Percentiles rank a stretch among this genome's conserved stretches.
Evolutionary conservation across 1,140 invertebrate species (phyloP).

Genomic region (Ceratosolen solmsi): DNA sequence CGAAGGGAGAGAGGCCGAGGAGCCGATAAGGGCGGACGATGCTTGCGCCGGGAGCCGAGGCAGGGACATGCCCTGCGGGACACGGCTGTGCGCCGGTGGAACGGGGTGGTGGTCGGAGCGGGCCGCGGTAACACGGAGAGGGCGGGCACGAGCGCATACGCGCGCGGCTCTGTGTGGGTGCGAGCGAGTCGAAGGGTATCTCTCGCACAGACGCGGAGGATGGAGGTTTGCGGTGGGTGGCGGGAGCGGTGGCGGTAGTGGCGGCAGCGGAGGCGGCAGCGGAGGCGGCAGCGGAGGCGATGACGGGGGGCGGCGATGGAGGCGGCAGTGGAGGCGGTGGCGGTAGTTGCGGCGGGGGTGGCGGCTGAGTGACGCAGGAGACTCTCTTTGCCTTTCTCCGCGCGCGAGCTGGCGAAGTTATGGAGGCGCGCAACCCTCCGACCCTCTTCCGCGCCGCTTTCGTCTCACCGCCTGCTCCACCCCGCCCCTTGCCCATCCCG

Average conservation of each 20-base stretch:
- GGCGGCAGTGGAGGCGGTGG: too few species aligned
- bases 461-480: slow-evolving; percentile 37
- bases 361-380: slow-evolving; percentile 53
- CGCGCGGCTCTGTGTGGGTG: slow-evolving; percentile 14
- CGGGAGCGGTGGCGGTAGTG: slow-evolving; percentile 18
- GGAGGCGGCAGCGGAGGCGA: too few species aligned
- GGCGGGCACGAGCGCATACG: slow-evolving; percentile 60
- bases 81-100: slow-evolving; percentile 63
- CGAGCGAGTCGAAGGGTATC: slow-evolving; percentile 65
- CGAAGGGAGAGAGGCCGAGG: not conserved
- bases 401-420: slow-evolving; percentile 33
- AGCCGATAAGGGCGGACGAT: not conserved
- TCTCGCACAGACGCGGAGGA: slow-evolving; percentile 62
- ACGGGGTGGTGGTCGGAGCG: slow-evolving; percentile 70
- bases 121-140: slow-evolving; percentile 73
- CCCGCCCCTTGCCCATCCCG: slow-evolving; percentile 51
- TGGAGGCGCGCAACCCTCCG: slow-evolving; percentile 21
- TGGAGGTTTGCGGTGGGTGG: slow-evolving; percentile 26
- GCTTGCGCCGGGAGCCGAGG: slow-evolving; percentile 29
- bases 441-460: slow-evolving; percentile 16
- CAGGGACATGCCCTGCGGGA: slow-evolving; percentile 74
- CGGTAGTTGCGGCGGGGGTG: too few species aligned
- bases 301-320: too few species aligned
- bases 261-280: slow-evolving; percentile 22
- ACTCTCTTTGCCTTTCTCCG: slow-evolving; percentile 51